Evolutionary conservation across 1,140 invertebrate genomes (phyloP).

Genomic region (Macrobrachium rosenbergii): DNA sequence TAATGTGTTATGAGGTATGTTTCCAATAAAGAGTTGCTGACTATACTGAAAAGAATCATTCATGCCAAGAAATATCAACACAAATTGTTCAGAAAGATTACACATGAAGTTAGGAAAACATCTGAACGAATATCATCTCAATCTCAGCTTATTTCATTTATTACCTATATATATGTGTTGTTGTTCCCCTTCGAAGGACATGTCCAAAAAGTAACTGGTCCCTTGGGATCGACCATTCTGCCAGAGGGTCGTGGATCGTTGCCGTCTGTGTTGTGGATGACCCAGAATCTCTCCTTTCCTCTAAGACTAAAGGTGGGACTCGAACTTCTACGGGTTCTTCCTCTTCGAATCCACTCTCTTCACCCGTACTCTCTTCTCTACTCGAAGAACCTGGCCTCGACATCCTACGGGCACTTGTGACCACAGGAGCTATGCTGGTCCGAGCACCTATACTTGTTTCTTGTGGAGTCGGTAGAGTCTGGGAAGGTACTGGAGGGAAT

Average conservation of each 20-base stretch:
- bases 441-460: conserved; percentile 23
- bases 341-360: conserved; percentile 65
- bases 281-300: conserved; percentile 62
- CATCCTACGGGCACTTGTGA: conserved; percentile 57
- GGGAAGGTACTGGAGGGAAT: conserved; percentile 38
- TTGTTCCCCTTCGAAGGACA: conserved; percentile 68
- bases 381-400: conserved; percentile 63
- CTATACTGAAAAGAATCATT: too few species aligned
- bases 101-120: too few species aligned
- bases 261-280: conserved; percentile 43
- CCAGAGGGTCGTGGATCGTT: conserved; percentile 49
- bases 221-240: conserved; percentile 71
- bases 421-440: conserved; percentile 29
- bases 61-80: too few species aligned
- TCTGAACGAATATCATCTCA: too few species aligned
- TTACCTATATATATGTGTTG: conserved; percentile 70
- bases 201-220: conserved; percentile 70
- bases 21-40: too few species aligned
- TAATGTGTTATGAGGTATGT: too few species aligned
- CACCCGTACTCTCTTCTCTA: conserved; percentile 64
- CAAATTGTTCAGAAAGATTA: too few species aligned
- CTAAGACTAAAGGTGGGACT: conserved; percentile 61
- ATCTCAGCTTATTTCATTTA: too few species aligned
- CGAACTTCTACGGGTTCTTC: conserved; percentile 64
- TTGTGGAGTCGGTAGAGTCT: conserved; percentile 24